Evolutionary conservation across 2,113 vertebrate genomes (phyloP).

Genomic region (Suricata suricatta): DNA sequence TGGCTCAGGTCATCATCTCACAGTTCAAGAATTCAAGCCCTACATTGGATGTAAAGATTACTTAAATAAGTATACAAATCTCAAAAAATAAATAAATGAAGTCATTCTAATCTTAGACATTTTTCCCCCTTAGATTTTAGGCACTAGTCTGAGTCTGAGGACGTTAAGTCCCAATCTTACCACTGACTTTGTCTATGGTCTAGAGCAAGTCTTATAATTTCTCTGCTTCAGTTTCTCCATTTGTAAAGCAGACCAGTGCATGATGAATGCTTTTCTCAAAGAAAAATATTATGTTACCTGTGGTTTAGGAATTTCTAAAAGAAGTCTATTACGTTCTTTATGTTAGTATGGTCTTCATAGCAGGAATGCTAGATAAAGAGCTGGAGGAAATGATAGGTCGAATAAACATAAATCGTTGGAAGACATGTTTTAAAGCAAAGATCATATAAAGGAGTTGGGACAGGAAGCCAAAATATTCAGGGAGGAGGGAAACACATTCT

Average conservation of each 20-base stretch:
- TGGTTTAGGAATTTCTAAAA: not conserved
- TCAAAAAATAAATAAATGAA: not conserved
- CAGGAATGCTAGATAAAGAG: not conserved
- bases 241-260: not conserved
- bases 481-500: not conserved
- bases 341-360: not conserved
- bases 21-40: not conserved
- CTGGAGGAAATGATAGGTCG: not conserved
- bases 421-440: slow-evolving; percentile 49
- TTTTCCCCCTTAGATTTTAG: slow-evolving; percentile 34
- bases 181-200: slow-evolving; percentile 13
- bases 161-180: not conserved
- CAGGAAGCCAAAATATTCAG: not conserved
- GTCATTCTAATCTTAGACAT: not conserved
- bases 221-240: not conserved
- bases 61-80: not conserved
- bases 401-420: not conserved
- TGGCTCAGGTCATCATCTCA: no score
- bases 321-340: not conserved
- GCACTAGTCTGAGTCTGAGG: not conserved
- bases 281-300: not conserved
- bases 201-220: not conserved
- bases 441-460: not conserved
- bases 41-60: not conserved
- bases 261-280: slow-evolving; percentile 11